A percentile compares a stretch with the other conserved stretches of the same genome.
Conservation (phyloP, 64 coral and sea anemone species). For the Anthopleura sola region DNA sequence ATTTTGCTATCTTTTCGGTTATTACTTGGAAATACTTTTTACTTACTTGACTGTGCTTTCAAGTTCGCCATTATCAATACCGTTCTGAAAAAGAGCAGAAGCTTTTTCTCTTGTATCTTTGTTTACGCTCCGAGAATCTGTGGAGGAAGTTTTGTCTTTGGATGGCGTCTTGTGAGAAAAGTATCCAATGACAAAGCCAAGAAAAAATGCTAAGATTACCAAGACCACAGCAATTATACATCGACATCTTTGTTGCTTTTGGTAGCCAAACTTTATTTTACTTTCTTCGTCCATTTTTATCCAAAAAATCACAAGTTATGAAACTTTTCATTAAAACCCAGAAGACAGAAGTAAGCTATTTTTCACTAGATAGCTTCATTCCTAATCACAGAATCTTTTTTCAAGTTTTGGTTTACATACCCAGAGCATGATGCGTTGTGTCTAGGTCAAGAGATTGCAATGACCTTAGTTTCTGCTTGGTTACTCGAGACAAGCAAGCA, state of each 20-base stretch:
- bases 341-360: no score
- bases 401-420: no score
- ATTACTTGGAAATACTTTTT: not conserved
- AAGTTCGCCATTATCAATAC: constrained; percentile 10
- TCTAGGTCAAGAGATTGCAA: no score
- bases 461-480: no score
- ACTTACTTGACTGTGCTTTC: constrained; percentile 55
- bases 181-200: constrained; percentile 69
- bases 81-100: constrained; percentile 24
- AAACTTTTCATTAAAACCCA: not conserved
- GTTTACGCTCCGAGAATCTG: not conserved
- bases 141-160: not conserved
- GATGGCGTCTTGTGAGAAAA: constrained; percentile 1
- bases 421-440: no score
- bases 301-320: no score
- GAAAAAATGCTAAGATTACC: not conserved
- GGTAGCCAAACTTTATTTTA: not conserved
- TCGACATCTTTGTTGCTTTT: not conserved
- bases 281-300: not conserved
- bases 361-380: no score
- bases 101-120: constrained; percentile 11
- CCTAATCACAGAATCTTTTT: no score
- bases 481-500: no score
- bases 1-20: not conserved
- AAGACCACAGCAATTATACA: not conserved